phyloP scores from a whole-genome alignment of 2,113 vertebrate species.

The Siphamia tubifer region DNA sequence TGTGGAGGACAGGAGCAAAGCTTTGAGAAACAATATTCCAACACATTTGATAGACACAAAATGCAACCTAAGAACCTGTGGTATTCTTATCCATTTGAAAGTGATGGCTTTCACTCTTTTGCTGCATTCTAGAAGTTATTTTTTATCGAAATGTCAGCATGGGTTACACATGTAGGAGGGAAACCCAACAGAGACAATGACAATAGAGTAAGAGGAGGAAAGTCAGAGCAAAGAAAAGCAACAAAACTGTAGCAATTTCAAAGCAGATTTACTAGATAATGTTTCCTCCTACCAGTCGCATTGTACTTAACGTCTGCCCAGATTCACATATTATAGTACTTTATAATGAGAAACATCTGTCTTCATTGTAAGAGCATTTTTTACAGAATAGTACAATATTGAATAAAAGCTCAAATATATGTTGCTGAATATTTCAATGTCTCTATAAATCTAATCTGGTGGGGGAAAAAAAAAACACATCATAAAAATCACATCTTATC shows the following conservation, averaged over 20 bases:
- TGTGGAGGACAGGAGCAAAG: constrained; percentile 60
- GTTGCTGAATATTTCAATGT: no score
- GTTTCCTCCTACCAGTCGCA: no score
- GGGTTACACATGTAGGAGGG: constrained; percentile 6
- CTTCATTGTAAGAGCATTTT: no score
- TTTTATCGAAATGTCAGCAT: not conserved
- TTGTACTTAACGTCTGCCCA: no score
- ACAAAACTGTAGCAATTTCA: not conserved
- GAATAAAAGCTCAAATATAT: no score
- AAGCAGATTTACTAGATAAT: no score
- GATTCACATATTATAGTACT: no score
- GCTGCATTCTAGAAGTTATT: not conserved
- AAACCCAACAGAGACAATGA: not conserved
- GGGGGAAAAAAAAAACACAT: no score
- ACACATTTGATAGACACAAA: constrained; percentile 1
- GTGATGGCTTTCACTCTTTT: not conserved
- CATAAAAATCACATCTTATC: no score
- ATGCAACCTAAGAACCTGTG: not conserved
- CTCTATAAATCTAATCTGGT: no score
- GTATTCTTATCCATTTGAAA: not conserved
- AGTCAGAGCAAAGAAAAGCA: not conserved
- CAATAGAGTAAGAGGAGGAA: not conserved
- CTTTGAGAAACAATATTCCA: constrained; percentile 1
- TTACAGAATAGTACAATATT: no score
- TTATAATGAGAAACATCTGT: no score